Evolutionary conservation across 2,797 vertebrate genomes (phyloP).

Genomic region (Mycteria americana): DNA sequence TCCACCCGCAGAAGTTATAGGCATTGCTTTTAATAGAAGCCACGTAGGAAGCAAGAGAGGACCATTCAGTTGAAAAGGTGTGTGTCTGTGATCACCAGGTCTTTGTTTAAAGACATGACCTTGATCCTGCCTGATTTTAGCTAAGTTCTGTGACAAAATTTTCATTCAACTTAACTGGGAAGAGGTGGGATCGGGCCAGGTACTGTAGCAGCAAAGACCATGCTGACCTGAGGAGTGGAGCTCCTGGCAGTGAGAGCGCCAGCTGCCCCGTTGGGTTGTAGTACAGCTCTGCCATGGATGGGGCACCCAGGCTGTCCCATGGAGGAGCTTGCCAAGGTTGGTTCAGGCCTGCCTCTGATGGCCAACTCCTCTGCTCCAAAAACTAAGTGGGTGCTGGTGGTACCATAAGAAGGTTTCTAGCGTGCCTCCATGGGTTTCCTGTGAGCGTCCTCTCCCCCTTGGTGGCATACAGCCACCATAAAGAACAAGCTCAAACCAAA

Average conservation of each 20-base stretch:
- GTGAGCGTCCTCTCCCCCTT: constrained; percentile 5
- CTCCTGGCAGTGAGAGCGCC: background rate
- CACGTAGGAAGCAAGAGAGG: constrained; percentile 34
- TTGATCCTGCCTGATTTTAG: background rate
- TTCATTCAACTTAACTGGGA: background rate
- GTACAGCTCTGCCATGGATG: background rate
- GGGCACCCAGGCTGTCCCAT: background rate
- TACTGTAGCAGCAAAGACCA: background rate
- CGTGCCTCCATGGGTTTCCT: constrained; percentile 1
- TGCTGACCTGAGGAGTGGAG: background rate
- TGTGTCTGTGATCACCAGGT: background rate
- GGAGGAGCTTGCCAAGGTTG: background rate
- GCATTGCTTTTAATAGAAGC: constrained; percentile 33
- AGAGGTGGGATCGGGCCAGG: background rate
- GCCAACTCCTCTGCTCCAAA: background rate
- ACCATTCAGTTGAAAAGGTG: constrained; percentile 25
- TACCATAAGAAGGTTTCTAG: background rate
- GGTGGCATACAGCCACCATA: background rate
- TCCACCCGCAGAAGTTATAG: constrained; percentile 38
- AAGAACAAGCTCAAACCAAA: constrained; percentile 66
- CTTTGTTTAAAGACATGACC: background rate
- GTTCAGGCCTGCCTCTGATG: background rate
- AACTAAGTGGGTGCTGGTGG: background rate
- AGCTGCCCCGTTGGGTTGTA: background rate
- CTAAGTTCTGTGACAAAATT: background rate